Conservation (phyloP, 2,113 vertebrate species). For the Labeo catla region DNA sequence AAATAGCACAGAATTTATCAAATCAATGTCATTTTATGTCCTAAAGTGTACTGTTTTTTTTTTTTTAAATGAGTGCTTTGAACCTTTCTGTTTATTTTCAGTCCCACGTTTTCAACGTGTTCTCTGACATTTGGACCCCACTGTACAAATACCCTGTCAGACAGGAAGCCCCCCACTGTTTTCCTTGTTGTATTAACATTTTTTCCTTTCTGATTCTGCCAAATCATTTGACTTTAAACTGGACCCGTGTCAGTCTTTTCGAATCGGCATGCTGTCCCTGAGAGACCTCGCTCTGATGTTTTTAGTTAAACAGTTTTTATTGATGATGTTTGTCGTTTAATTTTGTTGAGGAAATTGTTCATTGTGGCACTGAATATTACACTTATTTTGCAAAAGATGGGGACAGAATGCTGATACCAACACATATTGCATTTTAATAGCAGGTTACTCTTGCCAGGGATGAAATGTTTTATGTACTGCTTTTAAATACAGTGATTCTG, state of each 20-base stretch:
- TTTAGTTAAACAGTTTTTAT: not conserved
- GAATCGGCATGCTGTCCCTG: not conserved
- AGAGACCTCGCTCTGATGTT: slow-evolving; percentile 4
- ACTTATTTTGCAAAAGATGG: not conserved
- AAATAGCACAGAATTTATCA: not conserved
- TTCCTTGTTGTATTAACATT: not conserved
- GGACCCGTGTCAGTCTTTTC: not conserved
- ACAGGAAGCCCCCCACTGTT: slow-evolving; percentile 9
- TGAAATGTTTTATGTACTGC: not conserved
- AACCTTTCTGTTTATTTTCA: not conserved
- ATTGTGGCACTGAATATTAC: not conserved
- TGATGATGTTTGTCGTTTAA: not conserved
- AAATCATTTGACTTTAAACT: not conserved
- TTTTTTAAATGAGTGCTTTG: not conserved
- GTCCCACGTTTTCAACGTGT: not conserved
- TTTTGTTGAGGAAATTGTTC: not conserved
- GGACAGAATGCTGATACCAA: not conserved
- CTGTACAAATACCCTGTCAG: slow-evolving; percentile 3
- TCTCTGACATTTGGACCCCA: not conserved
- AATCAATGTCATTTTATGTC: not conserved
- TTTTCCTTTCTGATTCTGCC: slow-evolving; percentile 4
- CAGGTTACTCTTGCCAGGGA: not conserved
- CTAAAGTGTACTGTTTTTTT: not conserved
- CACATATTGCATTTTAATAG: not conserved
- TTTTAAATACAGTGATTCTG: not conserved